phyloP scores from a whole-genome alignment of 2,797 vertebrate genomes.

The Spondyliosoma cantharus region DNA sequence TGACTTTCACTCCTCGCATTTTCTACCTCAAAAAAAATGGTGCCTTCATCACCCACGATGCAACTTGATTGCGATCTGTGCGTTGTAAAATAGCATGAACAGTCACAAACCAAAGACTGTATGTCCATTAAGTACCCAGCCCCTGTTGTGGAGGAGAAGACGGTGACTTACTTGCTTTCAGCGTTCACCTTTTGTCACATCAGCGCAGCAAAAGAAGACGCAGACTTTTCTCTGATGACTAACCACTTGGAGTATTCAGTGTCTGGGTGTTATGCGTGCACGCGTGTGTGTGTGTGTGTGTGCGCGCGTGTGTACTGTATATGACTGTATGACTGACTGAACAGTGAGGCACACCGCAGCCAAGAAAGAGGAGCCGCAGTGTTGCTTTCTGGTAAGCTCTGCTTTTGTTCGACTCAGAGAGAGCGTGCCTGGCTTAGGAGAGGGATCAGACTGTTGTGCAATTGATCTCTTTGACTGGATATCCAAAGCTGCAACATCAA shows the following conservation, averaged over 20 bases:
- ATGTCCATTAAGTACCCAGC: neutral
- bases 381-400: constrained; percentile 52
- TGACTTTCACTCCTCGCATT: neutral
- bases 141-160: neutral
- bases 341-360: constrained; percentile 21
- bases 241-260: constrained; percentile 12
- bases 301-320: neutral
- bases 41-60: neutral
- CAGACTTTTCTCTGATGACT: constrained; percentile 5
- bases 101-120: too few relatives aligned
- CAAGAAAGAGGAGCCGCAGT: constrained; percentile 47
- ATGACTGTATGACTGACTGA: constrained; percentile 33
- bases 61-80: neutral
- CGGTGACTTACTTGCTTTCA: neutral
- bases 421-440: constrained; percentile 47
- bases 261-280: neutral
- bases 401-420: constrained; percentile 52
- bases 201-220: neutral
- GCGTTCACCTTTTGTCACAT: neutral
- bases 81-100: too few relatives aligned
- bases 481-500: constrained; percentile 51
- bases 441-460: constrained; percentile 54
- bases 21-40: neutral
- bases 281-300: constrained; percentile 16
- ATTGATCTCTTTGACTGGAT: constrained; percentile 59